Conservation (phyloP, 2,113 vertebrate genomes). For the Petromus typicus region DNA sequence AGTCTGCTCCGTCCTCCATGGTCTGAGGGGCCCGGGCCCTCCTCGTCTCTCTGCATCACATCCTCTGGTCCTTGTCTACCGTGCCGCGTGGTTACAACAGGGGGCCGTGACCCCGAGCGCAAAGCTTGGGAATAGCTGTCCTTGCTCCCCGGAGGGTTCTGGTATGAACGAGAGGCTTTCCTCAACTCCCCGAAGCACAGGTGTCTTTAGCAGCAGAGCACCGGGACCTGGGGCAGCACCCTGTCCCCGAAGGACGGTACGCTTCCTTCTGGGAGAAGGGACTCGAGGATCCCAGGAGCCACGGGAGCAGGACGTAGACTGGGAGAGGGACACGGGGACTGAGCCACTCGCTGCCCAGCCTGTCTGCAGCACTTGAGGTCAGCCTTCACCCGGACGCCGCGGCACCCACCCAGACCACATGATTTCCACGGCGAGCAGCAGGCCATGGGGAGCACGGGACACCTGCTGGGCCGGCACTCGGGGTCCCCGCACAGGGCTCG, state of each 20-base stretch:
- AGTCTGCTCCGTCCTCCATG: neutral
- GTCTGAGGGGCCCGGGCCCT: rapidly evolving
- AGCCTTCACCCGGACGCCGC: too few species aligned
- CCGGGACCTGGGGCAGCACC: neutral
- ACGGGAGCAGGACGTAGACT: neutral
- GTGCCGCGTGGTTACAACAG: neutral
- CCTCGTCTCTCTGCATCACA: rapidly evolving
- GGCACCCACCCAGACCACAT: too few species aligned
- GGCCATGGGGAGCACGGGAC: neutral
- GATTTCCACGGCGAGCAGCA: neutral
- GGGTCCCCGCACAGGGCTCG: neutral
- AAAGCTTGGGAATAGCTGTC: too few species aligned
- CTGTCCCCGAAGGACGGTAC: too few species aligned
- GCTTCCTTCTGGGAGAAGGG: too few species aligned
- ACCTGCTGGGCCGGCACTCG: neutral
- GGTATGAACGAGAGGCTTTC: neutral
- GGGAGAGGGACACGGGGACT: neutral
- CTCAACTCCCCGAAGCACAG: too few species aligned
- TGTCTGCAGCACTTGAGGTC: too few species aligned
- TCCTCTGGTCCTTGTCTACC: neutral
- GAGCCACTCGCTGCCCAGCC: rapidly evolving
- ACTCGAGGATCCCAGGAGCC: neutral
- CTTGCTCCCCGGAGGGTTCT: neutral
- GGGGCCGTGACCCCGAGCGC: neutral
- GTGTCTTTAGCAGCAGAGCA: neutral